These are phyloP conservation scores for Aythya fuligula DNA, from an alignment of 2,797 vertebrate species.

Conservation along the genomic window DNA sequence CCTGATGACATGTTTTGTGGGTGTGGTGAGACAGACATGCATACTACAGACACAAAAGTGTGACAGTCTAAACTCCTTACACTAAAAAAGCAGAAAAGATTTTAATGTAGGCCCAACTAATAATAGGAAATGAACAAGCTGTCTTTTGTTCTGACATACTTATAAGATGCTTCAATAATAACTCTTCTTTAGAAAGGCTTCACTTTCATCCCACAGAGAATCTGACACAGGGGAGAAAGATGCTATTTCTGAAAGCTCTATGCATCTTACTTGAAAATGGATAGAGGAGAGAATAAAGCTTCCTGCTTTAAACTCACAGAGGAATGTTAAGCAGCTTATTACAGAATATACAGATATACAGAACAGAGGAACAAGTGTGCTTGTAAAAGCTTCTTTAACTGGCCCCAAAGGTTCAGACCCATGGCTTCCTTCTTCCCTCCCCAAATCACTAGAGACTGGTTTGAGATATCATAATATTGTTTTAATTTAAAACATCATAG, in stretches of 20 bases:
- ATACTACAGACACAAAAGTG: accelerated
- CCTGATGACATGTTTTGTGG: neutral
- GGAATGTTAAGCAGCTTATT: constrained; percentile 49
- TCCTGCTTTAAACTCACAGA: constrained; percentile 16
- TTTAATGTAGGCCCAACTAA: constrained; percentile 6
- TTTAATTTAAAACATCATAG: neutral
- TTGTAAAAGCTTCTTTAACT: neutral
- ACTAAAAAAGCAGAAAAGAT: neutral
- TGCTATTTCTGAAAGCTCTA: constrained; percentile 34
- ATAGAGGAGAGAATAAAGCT: constrained; percentile 14
- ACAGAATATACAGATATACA: neutral
- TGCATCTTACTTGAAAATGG: constrained; percentile 30
- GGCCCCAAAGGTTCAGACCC: neutral
- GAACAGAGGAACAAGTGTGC: neutral
- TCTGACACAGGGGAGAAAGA: constrained; percentile 36
- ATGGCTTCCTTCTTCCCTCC: neutral
- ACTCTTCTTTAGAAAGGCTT: constrained; percentile 24
- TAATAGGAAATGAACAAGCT: constrained; percentile 31
- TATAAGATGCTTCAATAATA: constrained; percentile 31
- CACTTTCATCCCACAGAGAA: constrained; percentile 41
- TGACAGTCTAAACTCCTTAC: neutral
- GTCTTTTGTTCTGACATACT: constrained; percentile 30
- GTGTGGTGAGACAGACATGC: accelerated
- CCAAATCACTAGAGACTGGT: neutral
- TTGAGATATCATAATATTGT: neutral